phyloP scores from a whole-genome alignment of 2,888 invertebrate species.

The Tholera decimalis region DNA sequence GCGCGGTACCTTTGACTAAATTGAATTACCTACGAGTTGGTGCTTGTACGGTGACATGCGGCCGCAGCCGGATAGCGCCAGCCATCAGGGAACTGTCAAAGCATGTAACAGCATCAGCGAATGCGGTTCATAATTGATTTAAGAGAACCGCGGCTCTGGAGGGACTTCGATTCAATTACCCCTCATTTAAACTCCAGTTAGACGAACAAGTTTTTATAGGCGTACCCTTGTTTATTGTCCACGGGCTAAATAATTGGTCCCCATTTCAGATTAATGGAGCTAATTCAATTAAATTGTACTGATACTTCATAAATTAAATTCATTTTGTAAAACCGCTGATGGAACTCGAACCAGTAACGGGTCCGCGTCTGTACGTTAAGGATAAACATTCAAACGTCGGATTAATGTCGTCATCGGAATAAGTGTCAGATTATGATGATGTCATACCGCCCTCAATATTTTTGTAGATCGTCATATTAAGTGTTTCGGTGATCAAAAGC shows the following conservation, averaged over 20 bases:
- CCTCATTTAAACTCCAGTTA: slow-evolving; percentile 53
- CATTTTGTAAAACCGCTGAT: slow-evolving; percentile 49
- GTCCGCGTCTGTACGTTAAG: slow-evolving; percentile 32
- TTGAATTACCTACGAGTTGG: slow-evolving; percentile 60
- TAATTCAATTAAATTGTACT: slow-evolving; percentile 46
- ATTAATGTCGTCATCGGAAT: slow-evolving; percentile 54
- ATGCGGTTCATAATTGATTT: slow-evolving; percentile 78
- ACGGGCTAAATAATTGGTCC: slow-evolving; percentile 58
- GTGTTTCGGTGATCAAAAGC: too few relatives aligned
- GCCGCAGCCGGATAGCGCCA: slow-evolving; percentile 28
- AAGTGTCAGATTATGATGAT: slow-evolving; percentile 52
- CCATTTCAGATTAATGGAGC: slow-evolving; percentile 43
- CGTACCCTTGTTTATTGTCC: slow-evolving; percentile 62
- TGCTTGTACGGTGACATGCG: slow-evolving; percentile 34
- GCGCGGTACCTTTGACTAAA: slow-evolving; percentile 53
- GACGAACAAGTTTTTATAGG: slow-evolving; percentile 63
- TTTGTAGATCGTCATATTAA: slow-evolving; percentile 2
- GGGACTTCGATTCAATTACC: slow-evolving; percentile 72
- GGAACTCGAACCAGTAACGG: slow-evolving; percentile 38
- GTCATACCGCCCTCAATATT: slow-evolving; percentile 16
- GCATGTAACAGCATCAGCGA: slow-evolving; percentile 75
- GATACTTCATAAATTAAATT: slow-evolving; percentile 44
- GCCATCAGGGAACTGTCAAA: slow-evolving; percentile 74
- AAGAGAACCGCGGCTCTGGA: slow-evolving; percentile 65
- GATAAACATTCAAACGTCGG: slow-evolving; percentile 49